phyloP scores from a whole-genome alignment of 1,140 invertebrate genomes.

The Cotesia glomerata region DNA sequence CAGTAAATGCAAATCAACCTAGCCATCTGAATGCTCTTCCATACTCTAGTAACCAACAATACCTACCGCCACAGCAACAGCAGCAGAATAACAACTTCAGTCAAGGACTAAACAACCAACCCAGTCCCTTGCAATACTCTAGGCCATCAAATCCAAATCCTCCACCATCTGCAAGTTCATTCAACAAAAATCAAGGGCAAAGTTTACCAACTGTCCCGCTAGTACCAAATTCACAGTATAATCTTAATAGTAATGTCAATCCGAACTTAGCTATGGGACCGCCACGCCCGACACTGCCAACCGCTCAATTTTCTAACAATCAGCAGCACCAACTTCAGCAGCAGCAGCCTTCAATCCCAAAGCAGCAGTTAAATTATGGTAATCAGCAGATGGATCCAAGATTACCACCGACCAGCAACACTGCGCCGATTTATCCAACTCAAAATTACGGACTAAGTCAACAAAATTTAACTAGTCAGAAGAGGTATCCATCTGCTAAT shows the following conservation, averaged over 20 bases:
- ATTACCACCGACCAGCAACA: neutral
- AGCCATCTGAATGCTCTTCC: no score
- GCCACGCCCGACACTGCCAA: neutral
- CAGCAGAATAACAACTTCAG: no score
- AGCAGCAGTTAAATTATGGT: neutral
- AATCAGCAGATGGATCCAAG: neutral
- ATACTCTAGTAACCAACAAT: no score
- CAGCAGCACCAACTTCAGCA: neutral
- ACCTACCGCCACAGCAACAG: no score
- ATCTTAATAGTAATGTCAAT: neutral
- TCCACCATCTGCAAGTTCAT: no score
- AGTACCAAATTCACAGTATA: neutral
- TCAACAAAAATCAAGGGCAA: no score
- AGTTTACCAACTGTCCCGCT: no score
- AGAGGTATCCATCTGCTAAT: conserved; percentile 41
- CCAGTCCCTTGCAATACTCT: no score
- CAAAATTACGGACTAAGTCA: conserved; percentile 37
- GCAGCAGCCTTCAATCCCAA: neutral
- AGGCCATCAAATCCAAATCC: no score
- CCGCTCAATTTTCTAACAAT: neutral
- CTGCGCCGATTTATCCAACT: conserved; percentile 23
- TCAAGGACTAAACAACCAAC: no score
- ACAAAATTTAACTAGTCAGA: conserved; percentile 48
- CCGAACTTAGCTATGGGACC: neutral
- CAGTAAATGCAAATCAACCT: no score